Percentiles rank a stretch among this genome's conserved stretches.
These are phyloP conservation scores for Meloidogyne floridensis DNA, from an alignment of 1,140 invertebrate genomes.

Conservation along the genomic window DNA sequence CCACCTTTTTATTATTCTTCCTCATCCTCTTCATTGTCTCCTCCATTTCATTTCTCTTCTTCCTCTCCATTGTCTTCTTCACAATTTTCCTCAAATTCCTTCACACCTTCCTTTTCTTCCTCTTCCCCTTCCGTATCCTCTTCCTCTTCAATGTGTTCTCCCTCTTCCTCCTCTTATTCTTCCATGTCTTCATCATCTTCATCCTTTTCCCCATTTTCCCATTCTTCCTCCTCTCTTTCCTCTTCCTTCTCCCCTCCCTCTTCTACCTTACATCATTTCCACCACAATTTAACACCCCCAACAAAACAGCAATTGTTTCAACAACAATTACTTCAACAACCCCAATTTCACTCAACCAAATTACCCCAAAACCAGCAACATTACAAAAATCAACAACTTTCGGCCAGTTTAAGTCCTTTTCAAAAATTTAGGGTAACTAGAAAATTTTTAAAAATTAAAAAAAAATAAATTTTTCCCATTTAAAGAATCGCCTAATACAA, in stretches of 20 bases:
- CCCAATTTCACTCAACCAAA: background rate
- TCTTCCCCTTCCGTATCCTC: background rate
- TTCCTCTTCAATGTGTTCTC: background rate
- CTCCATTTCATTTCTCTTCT: too few relatives aligned
- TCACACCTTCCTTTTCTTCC: too few relatives aligned
- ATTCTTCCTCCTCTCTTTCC: too few relatives aligned
- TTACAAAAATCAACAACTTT: slow-evolving; percentile 7
- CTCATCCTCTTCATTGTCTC: background rate
- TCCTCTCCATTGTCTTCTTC: too few relatives aligned
- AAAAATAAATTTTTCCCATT: background rate
- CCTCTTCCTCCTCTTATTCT: too few relatives aligned
- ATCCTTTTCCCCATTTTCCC: too few relatives aligned
- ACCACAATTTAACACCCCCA: too few relatives aligned
- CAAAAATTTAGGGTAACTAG: slow-evolving; percentile 21
- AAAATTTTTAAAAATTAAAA: background rate
- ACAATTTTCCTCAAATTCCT: background rate
- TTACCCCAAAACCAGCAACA: background rate
- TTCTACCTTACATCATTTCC: background rate
- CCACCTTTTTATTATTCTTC: background rate
- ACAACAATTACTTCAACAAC: background rate
- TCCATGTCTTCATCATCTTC: slow-evolving; percentile 1
- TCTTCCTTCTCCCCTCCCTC: background rate
- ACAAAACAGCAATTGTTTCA: background rate
- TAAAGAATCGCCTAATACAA: background rate
- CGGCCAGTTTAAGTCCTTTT: slow-evolving; percentile 7